Conservation (phyloP, 2,888 invertebrate species). For the Steinernema carpocapsae region DNA sequence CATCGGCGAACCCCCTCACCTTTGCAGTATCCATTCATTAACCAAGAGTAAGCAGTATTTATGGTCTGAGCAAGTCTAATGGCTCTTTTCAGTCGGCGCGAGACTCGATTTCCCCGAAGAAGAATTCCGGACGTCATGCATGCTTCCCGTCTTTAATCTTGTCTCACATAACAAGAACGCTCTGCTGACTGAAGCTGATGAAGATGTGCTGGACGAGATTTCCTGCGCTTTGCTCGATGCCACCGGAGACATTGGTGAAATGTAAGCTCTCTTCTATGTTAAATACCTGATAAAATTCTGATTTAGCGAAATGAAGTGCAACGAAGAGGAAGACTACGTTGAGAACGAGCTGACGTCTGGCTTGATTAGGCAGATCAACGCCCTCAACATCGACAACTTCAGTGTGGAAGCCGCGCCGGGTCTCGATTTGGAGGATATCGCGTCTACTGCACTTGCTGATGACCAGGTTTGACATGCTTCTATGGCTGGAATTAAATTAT, state of each 20-base stretch:
- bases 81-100: slow-evolving; percentile 48
- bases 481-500: background rate
- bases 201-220: slow-evolving; percentile 43
- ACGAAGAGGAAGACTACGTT: background rate
- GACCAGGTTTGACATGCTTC: background rate
- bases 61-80: background rate
- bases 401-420: background rate
- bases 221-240: slow-evolving; percentile 46
- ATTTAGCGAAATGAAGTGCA: slow-evolving; percentile 17
- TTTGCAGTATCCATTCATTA: slow-evolving; percentile 58
- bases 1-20: slow-evolving; percentile 55
- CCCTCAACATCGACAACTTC: background rate
- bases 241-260: slow-evolving; percentile 49
- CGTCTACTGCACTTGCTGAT: slow-evolving; percentile 12
- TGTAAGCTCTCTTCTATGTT: slow-evolving; percentile 45
- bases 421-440: slow-evolving; percentile 1
- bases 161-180: slow-evolving; percentile 35
- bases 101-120: slow-evolving; percentile 60
- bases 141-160: slow-evolving; percentile 45
- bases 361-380: background rate
- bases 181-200: slow-evolving; percentile 44
- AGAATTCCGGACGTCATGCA: slow-evolving; percentile 44
- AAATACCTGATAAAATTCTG: background rate
- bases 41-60: slow-evolving; percentile 52
- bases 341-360: background rate